Base-by-base conservation (phyloP, 2,113 vertebrate species). In the Heterochromis multidens region DNA sequence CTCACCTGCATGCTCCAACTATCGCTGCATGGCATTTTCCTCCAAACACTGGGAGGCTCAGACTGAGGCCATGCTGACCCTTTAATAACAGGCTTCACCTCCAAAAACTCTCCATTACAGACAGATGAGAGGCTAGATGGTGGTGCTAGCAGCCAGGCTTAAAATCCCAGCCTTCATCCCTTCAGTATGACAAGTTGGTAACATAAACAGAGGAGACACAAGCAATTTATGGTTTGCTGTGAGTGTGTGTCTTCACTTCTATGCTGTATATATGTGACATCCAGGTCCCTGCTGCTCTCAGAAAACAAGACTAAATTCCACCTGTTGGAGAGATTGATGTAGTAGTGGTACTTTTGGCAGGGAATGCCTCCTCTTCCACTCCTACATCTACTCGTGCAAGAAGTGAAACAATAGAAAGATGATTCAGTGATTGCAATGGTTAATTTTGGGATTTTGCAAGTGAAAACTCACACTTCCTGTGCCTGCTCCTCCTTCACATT, bases 81-180 rank as follows among this genome's bases (percentile, higher is more conserved):
- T 49, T 79, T 67, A 90, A 86, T 80, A 82, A 80, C 60, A 82
- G 65, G 86, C 81, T 82, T 88, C 83, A 86, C 77, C 85, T 74
- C 61, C 81, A 79, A 52, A 89, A 85, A 61, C 82, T 84, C 87
- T 74, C 54, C 77, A 82, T 84, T 80, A 76, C 85, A 72, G 59
- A 85, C 78, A 86, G 86, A 86, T 43, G 84, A 90, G 76, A 61
- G 49, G 74, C 37, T 54, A 65, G n/a, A 70, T 49, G 84, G 60
- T 13, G 83, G 77, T 19, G 76, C 79, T 52, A 80, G 65, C 79
- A 80, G 82, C 27, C 52, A 11, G 9, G 52, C 87, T 58, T 31
- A 8, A 11, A n/a, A 63, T 67, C 70, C 46, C 77, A 77, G 59
- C 78, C 62, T 56, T 84, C 86, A 84, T 76, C 81, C 35, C 16